Evolutionary conservation across 2,113 vertebrate genomes (phyloP).

Genomic region (Catagonus wagneri): DNA sequence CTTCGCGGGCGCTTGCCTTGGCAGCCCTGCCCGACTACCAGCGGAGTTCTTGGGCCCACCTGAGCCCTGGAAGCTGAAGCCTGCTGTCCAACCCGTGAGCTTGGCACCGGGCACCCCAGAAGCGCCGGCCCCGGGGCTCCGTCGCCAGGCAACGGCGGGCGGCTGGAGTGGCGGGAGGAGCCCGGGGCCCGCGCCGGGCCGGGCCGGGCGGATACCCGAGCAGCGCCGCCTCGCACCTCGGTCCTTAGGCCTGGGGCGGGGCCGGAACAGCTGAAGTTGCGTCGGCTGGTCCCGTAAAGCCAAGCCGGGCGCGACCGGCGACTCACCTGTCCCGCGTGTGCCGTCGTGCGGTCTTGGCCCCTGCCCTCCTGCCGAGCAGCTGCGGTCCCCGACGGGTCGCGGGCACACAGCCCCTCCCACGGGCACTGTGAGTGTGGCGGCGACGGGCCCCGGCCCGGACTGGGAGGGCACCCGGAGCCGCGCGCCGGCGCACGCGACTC

Average conservation of each 20-base stretch:
- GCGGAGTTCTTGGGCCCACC: constrained; percentile 51
- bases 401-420: neutral
- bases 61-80: neutral
- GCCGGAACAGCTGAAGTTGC: constrained; percentile 57
- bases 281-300: neutral
- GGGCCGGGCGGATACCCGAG: rapidly evolving
- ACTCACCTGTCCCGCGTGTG: constrained; percentile 78
- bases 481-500: constrained; percentile 52
- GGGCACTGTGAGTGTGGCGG: neutral
- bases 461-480: neutral
- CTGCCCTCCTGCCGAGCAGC: neutral
- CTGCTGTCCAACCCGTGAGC: neutral
- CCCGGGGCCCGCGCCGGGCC: neutral
- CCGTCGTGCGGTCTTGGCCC: constrained; percentile 10
- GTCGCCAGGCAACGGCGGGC: constrained; percentile 63
- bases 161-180: neutral
- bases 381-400: neutral
- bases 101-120: neutral
- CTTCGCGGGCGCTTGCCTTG: neutral
- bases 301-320: neutral
- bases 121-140: neutral
- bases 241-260: constrained; percentile 52
- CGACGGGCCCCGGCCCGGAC: constrained; percentile 36
- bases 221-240: neutral
- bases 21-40: constrained; percentile 22